These are phyloP conservation scores for Lepidurus couesii DNA, from an alignment of 1,140 invertebrate species.

Conservation along the genomic window DNA sequence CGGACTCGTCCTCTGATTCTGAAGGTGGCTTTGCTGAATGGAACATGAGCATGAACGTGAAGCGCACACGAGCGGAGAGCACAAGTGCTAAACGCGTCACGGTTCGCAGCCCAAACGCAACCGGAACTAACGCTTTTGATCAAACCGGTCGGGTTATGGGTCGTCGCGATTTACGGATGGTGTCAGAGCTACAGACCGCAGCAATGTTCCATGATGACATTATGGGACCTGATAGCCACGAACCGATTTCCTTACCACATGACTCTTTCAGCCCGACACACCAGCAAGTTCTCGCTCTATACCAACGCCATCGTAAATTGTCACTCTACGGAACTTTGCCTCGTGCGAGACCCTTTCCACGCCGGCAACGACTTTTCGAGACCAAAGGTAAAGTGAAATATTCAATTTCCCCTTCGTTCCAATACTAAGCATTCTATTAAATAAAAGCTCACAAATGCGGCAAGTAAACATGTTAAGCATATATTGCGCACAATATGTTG, in stretches of 20 bases:
- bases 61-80: not conserved
- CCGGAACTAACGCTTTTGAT: not conserved
- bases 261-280: not conserved
- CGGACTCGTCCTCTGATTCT: not conserved
- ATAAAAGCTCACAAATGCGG: no score
- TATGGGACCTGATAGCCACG: not conserved
- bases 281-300: not conserved
- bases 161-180: slow-evolving; percentile 6
- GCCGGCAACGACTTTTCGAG: not conserved
- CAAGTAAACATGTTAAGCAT: no score
- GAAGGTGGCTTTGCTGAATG: not conserved
- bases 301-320: slow-evolving; percentile 25
- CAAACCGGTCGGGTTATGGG: slow-evolving; percentile 11
- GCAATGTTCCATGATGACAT: not conserved
- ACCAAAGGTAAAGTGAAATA: not conserved
- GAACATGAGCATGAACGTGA: not conserved
- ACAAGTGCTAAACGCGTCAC: not conserved
- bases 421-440: not conserved
- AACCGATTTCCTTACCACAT: not conserved
- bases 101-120: not conserved
- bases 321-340: slow-evolving; percentile 33
- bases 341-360: slow-evolving; percentile 3
- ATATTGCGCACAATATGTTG: no score
- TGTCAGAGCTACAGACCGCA: not conserved
- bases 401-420: not conserved